These are phyloP conservation scores for Daboia siamensis DNA, from an alignment of 2,113 vertebrate genomes.

Conservation along the genomic window DNA sequence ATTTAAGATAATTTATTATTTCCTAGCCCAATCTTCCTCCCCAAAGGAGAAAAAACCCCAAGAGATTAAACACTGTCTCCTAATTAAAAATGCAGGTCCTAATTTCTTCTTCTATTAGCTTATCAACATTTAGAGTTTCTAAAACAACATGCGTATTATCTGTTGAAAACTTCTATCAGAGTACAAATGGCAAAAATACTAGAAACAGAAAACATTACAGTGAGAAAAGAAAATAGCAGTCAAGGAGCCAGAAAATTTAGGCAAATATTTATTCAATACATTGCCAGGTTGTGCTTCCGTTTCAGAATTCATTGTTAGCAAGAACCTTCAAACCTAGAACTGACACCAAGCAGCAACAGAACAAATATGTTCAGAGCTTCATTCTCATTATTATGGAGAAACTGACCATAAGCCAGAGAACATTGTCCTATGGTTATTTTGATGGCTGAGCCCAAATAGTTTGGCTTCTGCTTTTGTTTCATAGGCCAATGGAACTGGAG, in stretches of 20 bases:
- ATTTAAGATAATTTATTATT: neutral
- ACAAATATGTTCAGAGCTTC: neutral
- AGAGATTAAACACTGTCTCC: neutral
- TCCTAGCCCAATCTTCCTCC: neutral
- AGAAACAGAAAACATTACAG: neutral
- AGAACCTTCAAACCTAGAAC: neutral
- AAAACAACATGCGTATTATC: neutral
- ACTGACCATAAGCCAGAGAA: neutral
- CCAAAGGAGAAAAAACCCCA: neutral
- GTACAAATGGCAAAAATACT: neutral
- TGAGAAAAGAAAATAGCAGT: neutral
- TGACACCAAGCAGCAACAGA: neutral
- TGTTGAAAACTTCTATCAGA: neutral
- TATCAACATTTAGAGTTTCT: neutral
- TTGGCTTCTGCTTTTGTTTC: neutral
- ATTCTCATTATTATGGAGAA: neutral
- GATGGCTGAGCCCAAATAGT: neutral
- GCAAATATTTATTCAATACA: slow-evolving; percentile 56
- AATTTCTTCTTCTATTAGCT: neutral
- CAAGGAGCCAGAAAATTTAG: neutral
- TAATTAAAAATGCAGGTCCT: neutral
- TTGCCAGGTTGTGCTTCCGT: neutral
- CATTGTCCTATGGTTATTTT: neutral
- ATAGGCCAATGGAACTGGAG: neutral
- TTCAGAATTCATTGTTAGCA: neutral